Percentiles rank a stretch among this genome's conserved stretches.
phyloP scores from a whole-genome alignment of 92 coral and sea anemone species.

The Pocillopora grandis region DNA sequence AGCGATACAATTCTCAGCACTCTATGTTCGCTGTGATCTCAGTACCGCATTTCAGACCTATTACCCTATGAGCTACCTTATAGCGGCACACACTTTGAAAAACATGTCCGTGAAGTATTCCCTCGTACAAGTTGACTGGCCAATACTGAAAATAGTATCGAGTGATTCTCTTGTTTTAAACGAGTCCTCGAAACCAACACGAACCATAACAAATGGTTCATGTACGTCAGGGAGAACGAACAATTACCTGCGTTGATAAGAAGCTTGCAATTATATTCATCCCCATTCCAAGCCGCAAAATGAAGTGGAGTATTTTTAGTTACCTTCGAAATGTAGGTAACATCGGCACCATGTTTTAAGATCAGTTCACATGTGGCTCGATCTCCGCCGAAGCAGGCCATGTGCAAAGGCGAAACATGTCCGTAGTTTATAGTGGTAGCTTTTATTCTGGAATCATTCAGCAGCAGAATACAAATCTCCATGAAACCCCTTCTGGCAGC shows the following conservation, averaged over 20 bases:
- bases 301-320: slow-evolving; percentile 61
- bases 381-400: slow-evolving; percentile 57
- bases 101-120: too few species aligned
- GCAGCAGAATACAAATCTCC: slow-evolving; percentile 42
- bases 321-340: slow-evolving; percentile 5
- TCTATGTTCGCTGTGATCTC: too few species aligned
- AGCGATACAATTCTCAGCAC: too few species aligned
- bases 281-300: slow-evolving; percentile 52
- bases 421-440: background rate
- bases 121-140: too few species aligned
- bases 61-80: too few species aligned
- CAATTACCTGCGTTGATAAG: slow-evolving; percentile 45
- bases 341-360: slow-evolving; percentile 49
- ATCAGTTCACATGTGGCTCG: slow-evolving; percentile 49
- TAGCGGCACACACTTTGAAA: too few species aligned
- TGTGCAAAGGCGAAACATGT: slow-evolving; percentile 30
- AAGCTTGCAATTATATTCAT: slow-evolving; percentile 46
- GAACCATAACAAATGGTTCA: background rate
- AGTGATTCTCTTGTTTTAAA: background rate
- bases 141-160: too few species aligned
- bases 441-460: slow-evolving; percentile 14
- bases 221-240: background rate
- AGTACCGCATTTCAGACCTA: too few species aligned
- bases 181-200: background rate
- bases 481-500: slow-evolving; percentile 49